phyloP scores from a whole-genome alignment of 1,140 invertebrate genomes.

The Cydia fagiglandana region DNA sequence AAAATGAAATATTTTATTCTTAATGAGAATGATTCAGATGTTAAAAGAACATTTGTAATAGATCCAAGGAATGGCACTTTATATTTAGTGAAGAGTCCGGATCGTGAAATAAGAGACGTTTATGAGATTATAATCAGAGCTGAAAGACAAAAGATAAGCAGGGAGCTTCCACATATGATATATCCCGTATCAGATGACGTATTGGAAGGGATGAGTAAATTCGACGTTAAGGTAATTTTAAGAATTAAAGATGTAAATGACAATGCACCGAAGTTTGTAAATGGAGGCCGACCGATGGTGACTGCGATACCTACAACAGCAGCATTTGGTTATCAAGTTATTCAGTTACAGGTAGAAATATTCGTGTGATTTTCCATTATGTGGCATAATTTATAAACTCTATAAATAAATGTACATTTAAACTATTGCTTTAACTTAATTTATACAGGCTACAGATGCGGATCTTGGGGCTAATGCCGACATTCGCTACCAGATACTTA shows the following conservation, averaged over 20 bases:
- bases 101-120: constrained; percentile 82
- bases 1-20: constrained; percentile 82
- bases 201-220: constrained; percentile 82
- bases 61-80: constrained; percentile 86
- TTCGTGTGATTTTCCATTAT: background rate
- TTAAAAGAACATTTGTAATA: constrained; percentile 82
- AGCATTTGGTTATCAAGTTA: constrained; percentile 88
- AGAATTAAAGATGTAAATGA: constrained; percentile 90
- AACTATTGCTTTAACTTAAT: background rate
- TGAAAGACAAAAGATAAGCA: constrained; percentile 82
- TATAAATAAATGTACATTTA: background rate
- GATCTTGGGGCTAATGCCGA: constrained; percentile 88
- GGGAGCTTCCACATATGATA: constrained; percentile 85
- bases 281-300: constrained; percentile 85
- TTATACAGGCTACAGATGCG: constrained; percentile 83
- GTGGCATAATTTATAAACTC: background rate
- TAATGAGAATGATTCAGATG: constrained; percentile 79
- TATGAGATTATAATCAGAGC: constrained; percentile 86
- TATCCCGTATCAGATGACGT: constrained; percentile 86
- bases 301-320: constrained; percentile 89
- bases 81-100: constrained; percentile 84
- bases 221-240: constrained; percentile 84
- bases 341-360: constrained; percentile 82
- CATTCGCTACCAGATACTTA: constrained; percentile 89
- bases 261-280: constrained; percentile 87